Percentiles rank a stretch among this genome's conserved stretches.
phyloP scores from a whole-genome alignment of 1,140 invertebrate species.

The Bombus ignitus region DNA sequence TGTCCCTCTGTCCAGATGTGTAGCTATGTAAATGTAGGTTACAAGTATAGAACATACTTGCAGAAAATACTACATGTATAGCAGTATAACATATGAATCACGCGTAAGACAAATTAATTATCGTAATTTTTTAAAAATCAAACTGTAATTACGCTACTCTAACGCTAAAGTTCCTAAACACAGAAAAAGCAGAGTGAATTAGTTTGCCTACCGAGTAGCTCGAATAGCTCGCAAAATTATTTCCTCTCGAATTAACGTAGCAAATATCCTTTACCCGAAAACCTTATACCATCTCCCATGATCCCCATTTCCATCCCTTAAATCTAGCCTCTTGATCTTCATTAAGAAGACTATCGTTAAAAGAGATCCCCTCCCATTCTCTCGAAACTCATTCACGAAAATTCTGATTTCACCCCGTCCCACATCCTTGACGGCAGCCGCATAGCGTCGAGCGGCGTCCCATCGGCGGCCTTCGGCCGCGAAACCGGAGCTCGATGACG shows the following conservation, averaged over 20 bases:
- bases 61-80: too few species aligned
- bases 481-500: slow-evolving; percentile 28
- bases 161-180: not conserved
- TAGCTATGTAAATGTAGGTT: too few species aligned
- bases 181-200: not conserved
- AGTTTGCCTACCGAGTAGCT: not conserved
- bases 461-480: slow-evolving; percentile 6
- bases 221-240: too few species aligned
- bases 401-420: not conserved
- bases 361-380: not conserved
- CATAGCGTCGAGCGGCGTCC: not conserved
- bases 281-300: not conserved
- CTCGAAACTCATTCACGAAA: slow-evolving; percentile 1
- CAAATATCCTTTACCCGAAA: not conserved
- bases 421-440: not conserved
- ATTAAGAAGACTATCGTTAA: not conserved
- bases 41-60: too few species aligned
- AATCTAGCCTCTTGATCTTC: not conserved
- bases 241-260: not conserved
- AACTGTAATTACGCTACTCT: too few species aligned
- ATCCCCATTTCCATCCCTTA: too few species aligned
- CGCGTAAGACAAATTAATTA: too few species aligned
- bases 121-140: too few species aligned
- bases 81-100: too few species aligned
- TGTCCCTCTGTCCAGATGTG: too few species aligned